phyloP scores from a whole-genome alignment of 2,888 invertebrate species.

The Scelioninae gen. 2 region DNA sequence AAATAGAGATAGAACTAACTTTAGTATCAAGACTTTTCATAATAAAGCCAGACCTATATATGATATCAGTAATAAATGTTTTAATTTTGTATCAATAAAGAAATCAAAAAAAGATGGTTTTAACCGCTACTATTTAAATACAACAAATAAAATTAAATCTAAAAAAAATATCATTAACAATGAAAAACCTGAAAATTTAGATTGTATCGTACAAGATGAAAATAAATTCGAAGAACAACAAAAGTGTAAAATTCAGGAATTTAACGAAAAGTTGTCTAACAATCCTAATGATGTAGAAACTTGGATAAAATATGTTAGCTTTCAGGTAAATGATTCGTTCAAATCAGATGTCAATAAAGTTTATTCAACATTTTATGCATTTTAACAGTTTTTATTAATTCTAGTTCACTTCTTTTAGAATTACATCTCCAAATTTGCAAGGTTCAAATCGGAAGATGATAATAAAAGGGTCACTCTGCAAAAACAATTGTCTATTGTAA shows the following conservation, averaged over 20 bases:
- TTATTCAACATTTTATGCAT: neutral
- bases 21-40: conserved; percentile 79
- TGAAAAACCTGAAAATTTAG: conserved; percentile 26
- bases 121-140: conserved; percentile 66
- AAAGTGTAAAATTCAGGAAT: conserved; percentile 76
- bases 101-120: conserved; percentile 56
- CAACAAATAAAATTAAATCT: conserved; percentile 58
- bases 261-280: conserved; percentile 77
- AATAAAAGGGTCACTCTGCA: conserved; percentile 71
- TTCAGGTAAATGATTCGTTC: conserved; percentile 77
- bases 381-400: too few relatives aligned
- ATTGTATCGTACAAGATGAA: conserved; percentile 46
- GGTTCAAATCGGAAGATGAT: conserved; percentile 63
- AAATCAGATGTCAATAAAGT: too few relatives aligned
- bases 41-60: conserved; percentile 81
- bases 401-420: conserved; percentile 59
- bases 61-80: conserved; percentile 56
- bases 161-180: conserved; percentile 67
- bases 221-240: conserved; percentile 76
- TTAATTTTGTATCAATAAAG: conserved; percentile 63
- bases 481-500: conserved; percentile 80
- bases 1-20: conserved; percentile 78
- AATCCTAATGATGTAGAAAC: conserved; percentile 77
- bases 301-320: conserved; percentile 80
- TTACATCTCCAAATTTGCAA: conserved; percentile 59